A percentile compares a stretch with the other conserved stretches of the same genome.
phyloP scores from a whole-genome alignment of 2,113 vertebrate genomes.

The Fulmarus glacialis region DNA sequence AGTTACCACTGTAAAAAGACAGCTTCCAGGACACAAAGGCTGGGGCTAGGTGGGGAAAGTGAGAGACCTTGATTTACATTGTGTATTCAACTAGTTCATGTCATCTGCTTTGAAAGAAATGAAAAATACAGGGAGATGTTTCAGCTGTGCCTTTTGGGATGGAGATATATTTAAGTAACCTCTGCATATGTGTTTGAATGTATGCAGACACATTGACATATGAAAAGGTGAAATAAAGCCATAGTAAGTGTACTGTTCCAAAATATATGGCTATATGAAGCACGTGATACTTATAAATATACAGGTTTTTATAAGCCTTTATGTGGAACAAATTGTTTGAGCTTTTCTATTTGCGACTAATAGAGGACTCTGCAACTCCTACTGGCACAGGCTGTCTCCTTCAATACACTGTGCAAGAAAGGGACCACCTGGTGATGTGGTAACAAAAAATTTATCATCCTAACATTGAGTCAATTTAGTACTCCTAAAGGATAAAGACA shows the following conservation, averaged over 20 bases:
- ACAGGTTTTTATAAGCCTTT: background rate
- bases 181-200: background rate
- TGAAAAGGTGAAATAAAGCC: background rate
- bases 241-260: background rate
- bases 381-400: background rate
- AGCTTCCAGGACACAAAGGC: background rate
- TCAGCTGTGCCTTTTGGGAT: background rate
- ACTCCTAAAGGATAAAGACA: background rate
- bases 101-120: background rate
- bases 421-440: background rate
- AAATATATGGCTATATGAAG: background rate
- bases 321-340: background rate
- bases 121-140: background rate
- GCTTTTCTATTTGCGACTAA: background rate
- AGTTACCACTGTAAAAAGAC: background rate
- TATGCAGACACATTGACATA: background rate
- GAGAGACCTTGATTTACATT: background rate
- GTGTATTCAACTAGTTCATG: background rate
- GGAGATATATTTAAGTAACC: background rate
- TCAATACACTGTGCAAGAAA: background rate
- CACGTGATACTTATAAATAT: background rate
- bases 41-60: background rate
- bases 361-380: background rate
- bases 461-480: conserved; percentile 14
- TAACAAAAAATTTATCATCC: background rate